Evolutionary conservation across 2,113 vertebrate genomes (phyloP).

Genomic region (Calcarius ornatus): DNA sequence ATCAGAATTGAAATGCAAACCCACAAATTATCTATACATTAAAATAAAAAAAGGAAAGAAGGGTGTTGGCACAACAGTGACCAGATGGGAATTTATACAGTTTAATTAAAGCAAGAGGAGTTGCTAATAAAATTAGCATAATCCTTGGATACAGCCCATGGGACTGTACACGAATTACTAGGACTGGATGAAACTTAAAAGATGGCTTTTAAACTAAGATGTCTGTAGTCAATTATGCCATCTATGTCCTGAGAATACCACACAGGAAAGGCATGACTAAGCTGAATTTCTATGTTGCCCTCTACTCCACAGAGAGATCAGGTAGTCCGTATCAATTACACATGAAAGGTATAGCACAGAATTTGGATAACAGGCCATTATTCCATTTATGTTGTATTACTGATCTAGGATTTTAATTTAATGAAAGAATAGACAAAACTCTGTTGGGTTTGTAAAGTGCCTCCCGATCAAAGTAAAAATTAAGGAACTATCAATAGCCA

Average conservation of each 20-base stretch:
- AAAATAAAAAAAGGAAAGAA: neutral
- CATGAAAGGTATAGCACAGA: neutral
- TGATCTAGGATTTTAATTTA: neutral
- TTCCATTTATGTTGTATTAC: neutral
- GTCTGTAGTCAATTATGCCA: conserved; percentile 38
- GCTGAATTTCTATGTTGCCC: neutral
- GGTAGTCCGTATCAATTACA: neutral
- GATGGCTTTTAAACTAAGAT: conserved; percentile 30
- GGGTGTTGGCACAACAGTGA: conserved; percentile 53
- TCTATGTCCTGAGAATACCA: conserved; percentile 22
- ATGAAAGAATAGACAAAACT: neutral
- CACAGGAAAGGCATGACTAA: neutral
- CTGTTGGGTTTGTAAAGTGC: neutral
- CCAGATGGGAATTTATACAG: conserved; percentile 49
- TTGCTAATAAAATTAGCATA: conserved; percentile 62
- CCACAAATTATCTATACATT: neutral
- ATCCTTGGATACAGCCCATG: conserved; percentile 48
- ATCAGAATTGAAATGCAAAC: neutral
- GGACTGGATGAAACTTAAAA: conserved; percentile 42
- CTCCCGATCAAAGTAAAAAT: neutral
- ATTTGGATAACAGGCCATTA: neutral
- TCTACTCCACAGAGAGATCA: neutral
- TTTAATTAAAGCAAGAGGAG: conserved; percentile 59
- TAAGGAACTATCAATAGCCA: neutral
- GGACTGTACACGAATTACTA: conserved; percentile 19